These are phyloP conservation scores for Melipona beecheii DNA, from an alignment of 2,888 invertebrate species.

Conservation along the genomic window DNA sequence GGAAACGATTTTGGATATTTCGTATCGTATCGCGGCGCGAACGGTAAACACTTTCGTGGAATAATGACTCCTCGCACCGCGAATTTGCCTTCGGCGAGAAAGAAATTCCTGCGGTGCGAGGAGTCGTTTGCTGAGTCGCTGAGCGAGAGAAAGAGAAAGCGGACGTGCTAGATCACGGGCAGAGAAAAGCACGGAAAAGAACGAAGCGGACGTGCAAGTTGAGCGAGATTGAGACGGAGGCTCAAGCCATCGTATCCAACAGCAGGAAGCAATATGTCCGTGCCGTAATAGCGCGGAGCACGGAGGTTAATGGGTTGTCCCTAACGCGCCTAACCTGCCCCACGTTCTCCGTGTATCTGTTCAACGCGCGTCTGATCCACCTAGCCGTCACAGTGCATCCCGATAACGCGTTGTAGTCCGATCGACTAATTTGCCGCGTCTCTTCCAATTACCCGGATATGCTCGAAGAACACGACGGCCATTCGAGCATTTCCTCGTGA, in stretches of 20 bases:
- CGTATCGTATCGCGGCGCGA: slow-evolving; percentile 12
- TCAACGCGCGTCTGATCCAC: slow-evolving; percentile 37
- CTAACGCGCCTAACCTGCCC: slow-evolving; percentile 72
- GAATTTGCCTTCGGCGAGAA: slow-evolving; percentile 13
- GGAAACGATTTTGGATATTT: slow-evolving; percentile 37
- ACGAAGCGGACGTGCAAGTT: slow-evolving; percentile 8
- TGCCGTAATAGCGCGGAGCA: slow-evolving; percentile 71
- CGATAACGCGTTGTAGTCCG: slow-evolving; percentile 46
- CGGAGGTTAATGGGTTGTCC: slow-evolving; percentile 74
- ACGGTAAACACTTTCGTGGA: slow-evolving; percentile 23
- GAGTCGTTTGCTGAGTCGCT: neutral
- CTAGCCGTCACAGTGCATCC: slow-evolving; percentile 52
- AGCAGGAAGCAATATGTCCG: slow-evolving; percentile 74
- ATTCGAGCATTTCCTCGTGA: slow-evolving; percentile 1
- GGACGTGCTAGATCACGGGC: slow-evolving; percentile 4
- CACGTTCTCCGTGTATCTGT: slow-evolving; percentile 52
- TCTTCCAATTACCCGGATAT: slow-evolving; percentile 56
- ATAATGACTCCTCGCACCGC: slow-evolving; percentile 23
- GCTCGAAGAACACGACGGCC: slow-evolving; percentile 46
- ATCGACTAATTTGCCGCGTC: slow-evolving; percentile 57
- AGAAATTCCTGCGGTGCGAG: slow-evolving; percentile 17
- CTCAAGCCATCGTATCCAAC: slow-evolving; percentile 55
- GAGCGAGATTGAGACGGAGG: slow-evolving; percentile 57
- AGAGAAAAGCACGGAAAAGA: slow-evolving; percentile 3
- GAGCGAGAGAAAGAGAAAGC: neutral